A percentile compares a stretch with the other conserved stretches of the same genome.
These are phyloP conservation scores for Peromyscus melanophrys DNA, from an alignment of 2,797 vertebrate species.

Conservation along the genomic window DNA sequence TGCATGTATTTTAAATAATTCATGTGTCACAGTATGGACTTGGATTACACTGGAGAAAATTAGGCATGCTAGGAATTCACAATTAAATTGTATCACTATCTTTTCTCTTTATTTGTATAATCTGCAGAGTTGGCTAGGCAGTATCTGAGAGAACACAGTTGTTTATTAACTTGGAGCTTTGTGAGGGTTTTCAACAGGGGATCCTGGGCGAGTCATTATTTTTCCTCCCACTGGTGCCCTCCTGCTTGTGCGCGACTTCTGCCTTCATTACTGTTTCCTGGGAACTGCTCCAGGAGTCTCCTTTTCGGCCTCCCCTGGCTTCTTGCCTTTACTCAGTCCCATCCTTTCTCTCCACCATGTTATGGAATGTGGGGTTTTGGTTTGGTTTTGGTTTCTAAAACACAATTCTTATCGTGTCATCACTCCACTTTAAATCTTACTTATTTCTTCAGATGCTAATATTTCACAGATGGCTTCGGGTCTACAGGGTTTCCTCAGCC, in stretches of 20 bases:
- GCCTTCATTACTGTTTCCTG: background rate
- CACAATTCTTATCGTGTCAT: background rate
- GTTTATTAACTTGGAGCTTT: slow-evolving; percentile 30
- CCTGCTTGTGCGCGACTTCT: background rate
- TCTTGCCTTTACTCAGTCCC: background rate
- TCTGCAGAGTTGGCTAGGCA: background rate
- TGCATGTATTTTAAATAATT: slow-evolving; percentile 64
- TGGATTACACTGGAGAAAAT: slow-evolving; percentile 62
- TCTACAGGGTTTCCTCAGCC: background rate
- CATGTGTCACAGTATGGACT: background rate
- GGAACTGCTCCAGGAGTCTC: background rate
- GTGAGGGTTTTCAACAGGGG: slow-evolving; percentile 25
- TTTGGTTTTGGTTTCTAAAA: background rate
- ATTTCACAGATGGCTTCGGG: background rate
- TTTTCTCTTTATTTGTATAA: background rate
- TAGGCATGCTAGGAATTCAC: slow-evolving; percentile 43
- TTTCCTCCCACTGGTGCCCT: background rate
- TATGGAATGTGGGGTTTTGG: background rate
- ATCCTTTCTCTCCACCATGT: background rate
- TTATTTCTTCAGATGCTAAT: background rate
- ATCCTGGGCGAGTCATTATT: background rate
- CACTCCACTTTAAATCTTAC: background rate
- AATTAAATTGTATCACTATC: background rate
- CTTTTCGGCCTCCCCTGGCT: background rate
- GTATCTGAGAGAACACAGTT: background rate